Conservation (phyloP, 1,140 invertebrate species). For the Lucilia sericata region DNA sequence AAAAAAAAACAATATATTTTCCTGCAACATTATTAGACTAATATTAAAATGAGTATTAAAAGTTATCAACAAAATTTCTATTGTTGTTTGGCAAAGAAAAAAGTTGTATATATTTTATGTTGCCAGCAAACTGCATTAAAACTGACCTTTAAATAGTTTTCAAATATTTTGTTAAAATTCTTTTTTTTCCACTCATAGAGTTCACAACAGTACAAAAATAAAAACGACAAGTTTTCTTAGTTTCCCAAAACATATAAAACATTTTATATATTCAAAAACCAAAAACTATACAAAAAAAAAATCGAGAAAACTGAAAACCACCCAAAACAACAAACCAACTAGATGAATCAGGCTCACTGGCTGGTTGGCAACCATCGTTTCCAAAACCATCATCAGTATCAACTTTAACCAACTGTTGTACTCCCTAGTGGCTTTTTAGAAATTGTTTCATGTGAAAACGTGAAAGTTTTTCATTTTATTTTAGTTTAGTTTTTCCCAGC, state of each 20-base stretch:
- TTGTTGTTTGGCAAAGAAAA: too few species aligned
- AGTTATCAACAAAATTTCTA: too few species aligned
- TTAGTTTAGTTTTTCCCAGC: neutral
- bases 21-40: too few species aligned
- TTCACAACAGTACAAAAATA: neutral
- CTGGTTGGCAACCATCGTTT: neutral
- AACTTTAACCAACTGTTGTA: slow-evolving; percentile 41
- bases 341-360: neutral
- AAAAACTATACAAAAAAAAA: slow-evolving; percentile 21
- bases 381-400: neutral
- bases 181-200: neutral
- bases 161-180: slow-evolving; percentile 26
- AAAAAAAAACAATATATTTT: too few species aligned
- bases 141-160: slow-evolving; percentile 34
- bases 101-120: too few species aligned
- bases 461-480: slow-evolving; percentile 33
- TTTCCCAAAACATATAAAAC: neutral
- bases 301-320: neutral
- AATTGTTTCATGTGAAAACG: slow-evolving; percentile 28
- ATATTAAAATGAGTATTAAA: too few species aligned
- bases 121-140: slow-evolving; percentile 29
- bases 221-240: neutral
- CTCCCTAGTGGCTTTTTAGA: slow-evolving; percentile 41
- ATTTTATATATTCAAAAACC: neutral
- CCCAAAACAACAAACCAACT: neutral